These are phyloP conservation scores for Endomychus coccineus DNA, from an alignment of 2,888 invertebrate genomes.

Conservation along the genomic window DNA sequence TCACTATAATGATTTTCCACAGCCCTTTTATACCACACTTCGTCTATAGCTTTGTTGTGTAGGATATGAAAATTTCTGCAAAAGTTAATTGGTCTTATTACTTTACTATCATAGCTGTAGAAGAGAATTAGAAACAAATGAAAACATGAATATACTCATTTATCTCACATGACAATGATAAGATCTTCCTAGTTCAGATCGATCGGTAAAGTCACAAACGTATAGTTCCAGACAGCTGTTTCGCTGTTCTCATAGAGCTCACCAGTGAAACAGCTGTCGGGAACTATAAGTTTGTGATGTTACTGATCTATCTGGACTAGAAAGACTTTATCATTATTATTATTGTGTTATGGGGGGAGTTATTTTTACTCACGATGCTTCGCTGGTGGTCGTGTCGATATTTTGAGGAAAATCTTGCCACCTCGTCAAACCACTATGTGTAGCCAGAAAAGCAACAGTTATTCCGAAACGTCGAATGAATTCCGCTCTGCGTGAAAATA, in stretches of 20 bases:
- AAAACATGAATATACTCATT: too few species aligned
- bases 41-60: conserved; percentile 74
- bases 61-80: conserved; percentile 65
- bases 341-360: not conserved
- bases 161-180: too few species aligned
- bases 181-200: too few species aligned
- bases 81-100: too few species aligned
- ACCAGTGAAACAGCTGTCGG: too few species aligned
- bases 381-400: conserved; percentile 39
- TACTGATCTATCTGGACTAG: too few species aligned
- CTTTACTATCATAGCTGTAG: too few species aligned
- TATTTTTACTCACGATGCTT: conserved; percentile 31
- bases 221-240: too few species aligned
- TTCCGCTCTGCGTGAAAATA: conserved; percentile 61
- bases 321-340: not conserved
- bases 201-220: too few species aligned
- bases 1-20: conserved; percentile 78
- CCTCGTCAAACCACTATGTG: conserved; percentile 81
- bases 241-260: too few species aligned
- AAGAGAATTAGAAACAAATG: too few species aligned
- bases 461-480: conserved; percentile 79
- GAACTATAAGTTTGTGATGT: too few species aligned
- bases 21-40: conserved; percentile 82
- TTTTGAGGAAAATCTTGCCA: conserved; percentile 72
- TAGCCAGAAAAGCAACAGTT: conserved; percentile 80